Base-by-base conservation (phyloP, 1,140 invertebrate species). In the Ceratitis capitata region DNA sequence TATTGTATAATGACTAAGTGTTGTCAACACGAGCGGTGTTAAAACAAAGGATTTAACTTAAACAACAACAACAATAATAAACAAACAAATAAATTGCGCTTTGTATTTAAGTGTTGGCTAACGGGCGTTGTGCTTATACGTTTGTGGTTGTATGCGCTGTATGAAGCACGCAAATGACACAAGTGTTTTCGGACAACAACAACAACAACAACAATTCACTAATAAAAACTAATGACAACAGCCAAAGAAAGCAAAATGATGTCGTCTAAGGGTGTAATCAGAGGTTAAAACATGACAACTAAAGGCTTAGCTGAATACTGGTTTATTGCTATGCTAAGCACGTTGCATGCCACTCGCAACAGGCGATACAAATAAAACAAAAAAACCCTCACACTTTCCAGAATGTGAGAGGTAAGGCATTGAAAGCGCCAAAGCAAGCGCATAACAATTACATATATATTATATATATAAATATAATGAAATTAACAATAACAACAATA, bases 1-100 rank as follows among this genome's bases (percentile, higher is more conserved):
- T 83, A 53, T 83, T 49, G 49, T 83, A 83, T 78, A 78, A 78
- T 78, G 69, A 78, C 69, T 78, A 78, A 78, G 69, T 78, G 69
- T 78, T 78, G 69, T 78, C 69, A 78, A 78, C 69, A 45, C 69
- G 39, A 45, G 39, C 42, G 69, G 39, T 78, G 69, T 78, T 42
- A 45, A 45, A 32, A 29, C 19, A 78, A 74, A 23, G 69, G 39
- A 45, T 26, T n/a, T 7, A 19, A 64, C 23, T 12, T 32, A 12
- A 64, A 32, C 32, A 19, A 42, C 64, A 74, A 74, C 19, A 74
- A 42, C 16, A 45, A 32, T 39, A 47, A 26, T 39, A 1, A 29
- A 39, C 32, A 19, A 45, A 78, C 6, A 42, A 35, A n/a, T 7
- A 78, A 78, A 23, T 23, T 47, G 35, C 9, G 42, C 23, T 78